A percentile compares a stretch with the other conserved stretches of the same genome.
These are phyloP conservation scores for Stercorarius parasiticus DNA, from an alignment of 2,113 vertebrate genomes.

Conservation along the genomic window DNA sequence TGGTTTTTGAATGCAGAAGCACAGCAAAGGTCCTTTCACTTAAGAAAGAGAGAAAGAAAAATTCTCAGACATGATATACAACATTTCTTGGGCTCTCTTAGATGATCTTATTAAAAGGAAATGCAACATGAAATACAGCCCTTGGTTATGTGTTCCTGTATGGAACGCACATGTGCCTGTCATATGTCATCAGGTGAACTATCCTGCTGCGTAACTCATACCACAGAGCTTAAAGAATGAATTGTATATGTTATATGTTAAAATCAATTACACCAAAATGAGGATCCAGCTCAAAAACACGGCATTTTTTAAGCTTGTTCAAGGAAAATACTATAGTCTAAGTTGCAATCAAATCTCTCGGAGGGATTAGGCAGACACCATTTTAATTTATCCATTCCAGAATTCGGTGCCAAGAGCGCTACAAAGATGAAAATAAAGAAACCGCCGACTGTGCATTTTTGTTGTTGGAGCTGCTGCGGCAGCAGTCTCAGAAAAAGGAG, in stretches of 20 bases:
- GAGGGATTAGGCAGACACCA: conserved; percentile 62
- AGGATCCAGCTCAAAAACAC: conserved; percentile 13
- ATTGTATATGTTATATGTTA: not conserved
- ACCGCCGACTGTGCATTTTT: conserved; percentile 49
- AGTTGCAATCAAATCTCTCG: conserved; percentile 52
- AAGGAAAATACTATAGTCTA: conserved; percentile 45
- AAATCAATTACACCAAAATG: conserved; percentile 23
- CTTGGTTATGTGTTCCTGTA: not conserved
- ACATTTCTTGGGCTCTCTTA: not conserved
- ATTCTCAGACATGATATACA: not conserved
- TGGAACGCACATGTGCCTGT: not conserved
- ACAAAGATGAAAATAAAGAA: conserved; percentile 71
- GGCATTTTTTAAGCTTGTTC: conserved; percentile 31
- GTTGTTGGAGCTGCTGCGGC: conserved; percentile 37
- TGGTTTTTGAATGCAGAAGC: not conserved
- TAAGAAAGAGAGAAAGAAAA: not conserved
- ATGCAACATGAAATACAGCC: not conserved
- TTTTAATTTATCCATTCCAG: conserved; percentile 71
- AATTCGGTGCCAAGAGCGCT: conserved; percentile 25
- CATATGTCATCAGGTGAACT: not conserved
- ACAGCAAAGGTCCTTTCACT: not conserved
- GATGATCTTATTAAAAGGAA: not conserved
- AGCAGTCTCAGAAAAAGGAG: conserved; percentile 42
- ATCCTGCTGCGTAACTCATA: not conserved
- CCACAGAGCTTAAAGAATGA: not conserved